Conservation (phyloP, 2,888 invertebrate species). For the Coleophora deauratella region DNA sequence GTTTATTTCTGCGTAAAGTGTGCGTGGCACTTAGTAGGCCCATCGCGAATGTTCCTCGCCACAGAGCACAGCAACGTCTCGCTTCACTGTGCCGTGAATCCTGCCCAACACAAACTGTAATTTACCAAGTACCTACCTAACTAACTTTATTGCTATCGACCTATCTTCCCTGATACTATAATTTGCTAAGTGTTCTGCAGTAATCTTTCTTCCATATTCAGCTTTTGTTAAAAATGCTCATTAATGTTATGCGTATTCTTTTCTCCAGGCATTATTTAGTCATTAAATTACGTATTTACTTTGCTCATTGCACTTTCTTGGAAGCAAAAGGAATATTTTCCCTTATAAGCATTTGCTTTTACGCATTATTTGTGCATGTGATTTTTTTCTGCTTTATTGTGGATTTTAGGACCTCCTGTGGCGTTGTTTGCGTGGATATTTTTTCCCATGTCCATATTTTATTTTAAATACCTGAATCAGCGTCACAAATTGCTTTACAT, state of each 20-base stretch:
- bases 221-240: too few relatives aligned
- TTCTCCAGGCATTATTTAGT: too few relatives aligned
- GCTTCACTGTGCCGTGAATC: constrained; percentile 70
- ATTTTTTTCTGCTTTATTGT: too few relatives aligned
- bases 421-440: constrained; percentile 14
- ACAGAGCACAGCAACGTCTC: constrained; percentile 64
- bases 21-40: not conserved
- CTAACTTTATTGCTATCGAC: constrained; percentile 22
- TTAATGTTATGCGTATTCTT: too few relatives aligned
- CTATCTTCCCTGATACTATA: too few relatives aligned
- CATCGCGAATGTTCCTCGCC: constrained; percentile 42
- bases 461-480: constrained; percentile 36
- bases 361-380: too few relatives aligned
- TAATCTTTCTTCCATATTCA: too few relatives aligned
- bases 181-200: too few relatives aligned
- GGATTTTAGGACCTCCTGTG: constrained; percentile 38
- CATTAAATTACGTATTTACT: too few relatives aligned
- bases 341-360: too few relatives aligned
- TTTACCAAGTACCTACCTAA: constrained; percentile 45
- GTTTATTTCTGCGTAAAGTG: not conserved
- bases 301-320: too few relatives aligned
- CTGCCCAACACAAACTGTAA: constrained; percentile 54
- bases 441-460: constrained; percentile 34
- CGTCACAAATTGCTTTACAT: constrained; percentile 39
- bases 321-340: too few relatives aligned